A percentile compares a stretch with the other conserved stretches of the same genome.
phyloP scores from a whole-genome alignment of 2,113 vertebrate species.

The Dasyurus viverrinus region DNA sequence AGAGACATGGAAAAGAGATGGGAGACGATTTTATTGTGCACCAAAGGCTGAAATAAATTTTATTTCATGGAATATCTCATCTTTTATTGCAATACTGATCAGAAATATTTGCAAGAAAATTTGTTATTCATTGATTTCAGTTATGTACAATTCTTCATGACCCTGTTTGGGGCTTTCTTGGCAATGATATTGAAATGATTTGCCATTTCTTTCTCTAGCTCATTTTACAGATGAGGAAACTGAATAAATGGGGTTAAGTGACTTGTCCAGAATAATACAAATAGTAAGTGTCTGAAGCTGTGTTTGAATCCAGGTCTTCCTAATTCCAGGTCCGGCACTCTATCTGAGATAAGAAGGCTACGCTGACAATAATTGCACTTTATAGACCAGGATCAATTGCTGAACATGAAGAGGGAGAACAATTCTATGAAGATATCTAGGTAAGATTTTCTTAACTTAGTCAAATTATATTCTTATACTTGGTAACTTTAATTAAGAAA shows the following conservation, averaged over 20 bases:
- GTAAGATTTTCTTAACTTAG: neutral
- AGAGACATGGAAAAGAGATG: neutral
- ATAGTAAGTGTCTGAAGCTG: neutral
- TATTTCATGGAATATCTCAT: neutral
- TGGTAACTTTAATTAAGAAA: neutral
- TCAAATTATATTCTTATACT: neutral
- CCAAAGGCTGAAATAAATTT: neutral
- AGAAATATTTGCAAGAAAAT: neutral
- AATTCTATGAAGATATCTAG: neutral
- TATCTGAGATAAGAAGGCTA: neutral
- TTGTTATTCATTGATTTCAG: neutral
- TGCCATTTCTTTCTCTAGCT: neutral
- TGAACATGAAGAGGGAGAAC: neutral
- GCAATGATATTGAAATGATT: neutral
- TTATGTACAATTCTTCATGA: neutral
- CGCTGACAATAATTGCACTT: neutral
- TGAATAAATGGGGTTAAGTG: neutral
- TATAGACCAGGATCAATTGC: neutral
- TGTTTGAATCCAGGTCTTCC: neutral
- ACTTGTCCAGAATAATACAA: neutral
- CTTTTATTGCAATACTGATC: neutral
- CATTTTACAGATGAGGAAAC: neutral
- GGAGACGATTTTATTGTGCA: neutral
- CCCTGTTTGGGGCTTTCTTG: neutral
- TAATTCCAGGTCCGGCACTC: neutral